These are phyloP conservation scores for Adrianichthys oophorus DNA, from an alignment of 2,797 vertebrate species.

Conservation along the genomic window DNA sequence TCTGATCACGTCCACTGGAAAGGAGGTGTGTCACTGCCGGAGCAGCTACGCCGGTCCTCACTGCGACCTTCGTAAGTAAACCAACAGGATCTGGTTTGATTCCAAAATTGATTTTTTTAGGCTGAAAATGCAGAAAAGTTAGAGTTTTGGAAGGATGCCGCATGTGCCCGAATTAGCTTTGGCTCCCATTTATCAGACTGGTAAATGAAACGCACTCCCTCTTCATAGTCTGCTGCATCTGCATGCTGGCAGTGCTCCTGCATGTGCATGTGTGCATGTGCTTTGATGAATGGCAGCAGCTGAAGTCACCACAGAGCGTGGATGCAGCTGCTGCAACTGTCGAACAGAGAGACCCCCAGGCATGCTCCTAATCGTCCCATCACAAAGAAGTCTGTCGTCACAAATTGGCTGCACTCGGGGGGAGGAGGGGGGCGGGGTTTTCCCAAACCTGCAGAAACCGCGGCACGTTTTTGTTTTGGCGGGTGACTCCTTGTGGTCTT, in stretches of 20 bases:
- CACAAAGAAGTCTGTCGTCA: constrained; percentile 9
- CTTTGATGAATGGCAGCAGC: constrained; percentile 28
- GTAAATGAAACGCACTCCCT: not conserved
- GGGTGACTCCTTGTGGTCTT: constrained; percentile 11
- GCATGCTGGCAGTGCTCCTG: not conserved
- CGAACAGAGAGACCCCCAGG: not conserved
- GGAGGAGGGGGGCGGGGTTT: too few species aligned
- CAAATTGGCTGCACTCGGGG: not conserved
- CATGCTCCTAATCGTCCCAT: constrained; percentile 33
- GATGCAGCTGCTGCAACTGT: constrained; percentile 5
- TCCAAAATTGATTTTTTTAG: not conserved
- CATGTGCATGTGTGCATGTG: not conserved
- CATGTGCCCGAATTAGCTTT: constrained; percentile 1
- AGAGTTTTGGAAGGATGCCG: not conserved
- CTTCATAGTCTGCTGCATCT: not conserved
- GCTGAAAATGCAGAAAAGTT: not conserved
- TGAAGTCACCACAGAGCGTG: constrained; percentile 32
- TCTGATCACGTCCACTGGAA: constrained; percentile 70
- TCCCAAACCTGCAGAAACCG: too few species aligned
- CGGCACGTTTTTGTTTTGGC: too few species aligned
- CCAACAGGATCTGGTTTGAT: too few species aligned
- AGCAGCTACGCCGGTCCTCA: constrained; percentile 73
- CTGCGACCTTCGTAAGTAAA: constrained; percentile 87
- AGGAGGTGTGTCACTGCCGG: constrained; percentile 83
- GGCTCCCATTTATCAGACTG: not conserved